phyloP scores from a whole-genome alignment of 2,113 vertebrate species.

The Ictalurus furcatus region DNA sequence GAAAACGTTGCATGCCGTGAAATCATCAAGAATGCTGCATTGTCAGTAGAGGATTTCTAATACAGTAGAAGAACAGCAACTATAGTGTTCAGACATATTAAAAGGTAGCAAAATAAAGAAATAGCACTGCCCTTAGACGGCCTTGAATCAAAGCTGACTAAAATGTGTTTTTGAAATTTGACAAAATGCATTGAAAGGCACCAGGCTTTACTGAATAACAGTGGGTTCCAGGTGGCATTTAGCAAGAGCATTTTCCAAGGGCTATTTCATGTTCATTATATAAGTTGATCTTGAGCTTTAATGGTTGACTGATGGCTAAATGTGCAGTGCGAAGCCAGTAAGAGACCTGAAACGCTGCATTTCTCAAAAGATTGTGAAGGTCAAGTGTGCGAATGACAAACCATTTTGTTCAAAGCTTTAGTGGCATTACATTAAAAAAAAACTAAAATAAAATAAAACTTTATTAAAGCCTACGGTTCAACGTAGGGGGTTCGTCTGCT shows the following conservation, averaged over 20 bases:
- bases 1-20: neutral
- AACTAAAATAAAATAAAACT: neutral
- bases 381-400: conserved; percentile 44
- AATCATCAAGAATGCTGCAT: neutral
- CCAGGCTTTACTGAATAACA: conserved; percentile 45
- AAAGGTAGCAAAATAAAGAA: conserved; percentile 3
- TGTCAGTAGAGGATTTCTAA: neutral
- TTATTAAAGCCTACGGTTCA: conserved; percentile 43
- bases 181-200: conserved; percentile 32
- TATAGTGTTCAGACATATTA: neutral
- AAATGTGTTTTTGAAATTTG: conserved; percentile 29
- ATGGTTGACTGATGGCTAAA: conserved; percentile 46
- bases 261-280: conserved; percentile 45
- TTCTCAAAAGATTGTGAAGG: conserved; percentile 46
- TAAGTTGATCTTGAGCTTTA: conserved; percentile 42
- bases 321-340: conserved; percentile 30
- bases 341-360: conserved; percentile 13
- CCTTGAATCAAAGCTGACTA: conserved; percentile 49
- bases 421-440: conserved; percentile 32
- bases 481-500: neutral
- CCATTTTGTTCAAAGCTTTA: conserved; percentile 30
- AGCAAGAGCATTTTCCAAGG: conserved; percentile 23
- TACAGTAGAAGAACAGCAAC: neutral
- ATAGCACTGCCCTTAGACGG: conserved; percentile 33
- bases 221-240: conserved; percentile 22